Evolutionary conservation across 2,888 invertebrate genomes (phyloP).

Genomic region (Tricholauxania praeusta): DNA sequence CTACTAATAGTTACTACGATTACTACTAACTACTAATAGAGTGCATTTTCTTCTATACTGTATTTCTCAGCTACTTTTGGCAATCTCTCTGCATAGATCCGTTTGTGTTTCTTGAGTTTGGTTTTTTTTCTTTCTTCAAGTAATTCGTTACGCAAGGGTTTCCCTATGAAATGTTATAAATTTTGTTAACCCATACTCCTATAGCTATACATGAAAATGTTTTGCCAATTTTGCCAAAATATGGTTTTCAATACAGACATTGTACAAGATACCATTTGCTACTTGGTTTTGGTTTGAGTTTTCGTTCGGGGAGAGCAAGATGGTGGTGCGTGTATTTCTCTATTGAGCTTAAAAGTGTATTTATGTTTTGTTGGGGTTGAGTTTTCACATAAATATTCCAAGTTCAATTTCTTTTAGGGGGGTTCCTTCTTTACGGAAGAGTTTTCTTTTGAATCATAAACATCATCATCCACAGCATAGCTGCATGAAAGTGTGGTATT

Average conservation of each 20-base stretch:
- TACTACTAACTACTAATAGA: constrained; percentile 24
- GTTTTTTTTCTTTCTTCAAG: constrained; percentile 42
- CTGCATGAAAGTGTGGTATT: constrained; percentile 10
- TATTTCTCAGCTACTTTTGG: constrained; percentile 30
- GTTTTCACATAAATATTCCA: constrained; percentile 22
- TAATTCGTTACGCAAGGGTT: neutral
- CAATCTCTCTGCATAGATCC: constrained; percentile 60
- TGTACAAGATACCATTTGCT: constrained; percentile 64
- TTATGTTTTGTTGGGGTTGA: neutral
- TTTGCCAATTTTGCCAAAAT: constrained; percentile 31
- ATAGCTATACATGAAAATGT: constrained; percentile 9
- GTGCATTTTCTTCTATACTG: constrained; percentile 11
- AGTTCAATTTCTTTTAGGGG: constrained; percentile 16
- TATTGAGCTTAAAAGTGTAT: constrained; percentile 7
- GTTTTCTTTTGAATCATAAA: constrained; percentile 11
- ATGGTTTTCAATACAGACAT: constrained; percentile 43
- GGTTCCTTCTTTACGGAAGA: constrained; percentile 23
- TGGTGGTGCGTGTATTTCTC: neutral
- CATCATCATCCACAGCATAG: neutral
- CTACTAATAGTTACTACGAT: neutral
- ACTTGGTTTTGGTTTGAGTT: constrained; percentile 38
- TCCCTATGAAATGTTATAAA: constrained; percentile 30
- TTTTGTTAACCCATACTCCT: constrained; percentile 30
- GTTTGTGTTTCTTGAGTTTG: constrained; percentile 44
- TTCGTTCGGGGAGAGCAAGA: constrained; percentile 5